phyloP scores from a whole-genome alignment of 2,888 invertebrate species.

The Anthrax anthrax region DNA sequence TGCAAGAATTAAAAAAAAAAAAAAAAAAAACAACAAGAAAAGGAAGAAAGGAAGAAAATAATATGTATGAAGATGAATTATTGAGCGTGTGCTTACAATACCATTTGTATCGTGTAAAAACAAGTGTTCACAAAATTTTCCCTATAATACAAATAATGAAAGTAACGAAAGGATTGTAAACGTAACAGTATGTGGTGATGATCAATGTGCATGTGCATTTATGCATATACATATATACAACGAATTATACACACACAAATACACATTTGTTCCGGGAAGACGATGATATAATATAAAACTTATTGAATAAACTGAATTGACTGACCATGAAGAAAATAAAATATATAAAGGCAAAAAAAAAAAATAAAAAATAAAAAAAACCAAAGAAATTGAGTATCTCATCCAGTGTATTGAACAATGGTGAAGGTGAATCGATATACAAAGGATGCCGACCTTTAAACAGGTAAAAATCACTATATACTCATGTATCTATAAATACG shows the following conservation, averaged over 20 bases:
- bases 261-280: no score
- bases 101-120: constrained; percentile 11
- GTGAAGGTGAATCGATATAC: neutral
- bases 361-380: neutral
- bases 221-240: neutral
- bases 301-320: neutral
- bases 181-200: no score
- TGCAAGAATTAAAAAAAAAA: no score
- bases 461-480: no score
- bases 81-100: constrained; percentile 7
- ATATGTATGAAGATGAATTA: neutral
- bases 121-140: constrained; percentile 10
- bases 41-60: no score
- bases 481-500: no score
- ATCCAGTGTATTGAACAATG: neutral
- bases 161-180: neutral
- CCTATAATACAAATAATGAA: neutral
- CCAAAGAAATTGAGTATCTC: neutral
- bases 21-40: no score
- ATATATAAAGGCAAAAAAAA: neutral
- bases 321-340: neutral
- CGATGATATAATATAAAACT: neutral
- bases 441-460: no score
- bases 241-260: no score
- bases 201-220: neutral